Conservation (phyloP, 1,140 invertebrate species). For the Marisa cornuarietis region DNA sequence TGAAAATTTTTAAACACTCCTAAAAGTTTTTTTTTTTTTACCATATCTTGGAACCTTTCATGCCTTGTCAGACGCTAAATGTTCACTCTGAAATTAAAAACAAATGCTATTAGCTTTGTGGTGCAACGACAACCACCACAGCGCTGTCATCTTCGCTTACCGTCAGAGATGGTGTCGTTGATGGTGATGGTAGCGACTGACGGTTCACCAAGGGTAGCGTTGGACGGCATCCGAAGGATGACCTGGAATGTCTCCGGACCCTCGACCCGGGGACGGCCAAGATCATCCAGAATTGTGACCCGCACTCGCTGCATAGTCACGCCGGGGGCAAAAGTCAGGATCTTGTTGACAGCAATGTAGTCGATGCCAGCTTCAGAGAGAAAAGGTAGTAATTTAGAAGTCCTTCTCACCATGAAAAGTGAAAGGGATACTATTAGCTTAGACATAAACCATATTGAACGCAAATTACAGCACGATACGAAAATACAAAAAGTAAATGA, state of each 20-base stretch:
- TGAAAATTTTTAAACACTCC: no score
- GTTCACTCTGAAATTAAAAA: no score
- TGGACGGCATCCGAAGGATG: constrained; percentile 58
- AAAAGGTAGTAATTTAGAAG: neutral
- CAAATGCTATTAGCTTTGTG: no score
- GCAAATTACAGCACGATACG: no score
- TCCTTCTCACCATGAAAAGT: no score
- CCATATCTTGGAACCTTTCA: no score
- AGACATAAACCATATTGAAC: neutral
- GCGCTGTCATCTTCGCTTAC: constrained; percentile 48
- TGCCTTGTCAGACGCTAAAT: no score
- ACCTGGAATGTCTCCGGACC: constrained; percentile 63
- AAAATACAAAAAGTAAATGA: no score
- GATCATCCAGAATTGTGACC: constrained; percentile 65
- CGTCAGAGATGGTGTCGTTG: constrained; percentile 63
- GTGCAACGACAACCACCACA: no score
- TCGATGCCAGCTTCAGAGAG: constrained; percentile 61
- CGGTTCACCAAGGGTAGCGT: constrained; percentile 60
- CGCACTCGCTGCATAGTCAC: constrained; percentile 55
- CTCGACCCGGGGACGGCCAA: constrained; percentile 62
- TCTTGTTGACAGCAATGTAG: constrained; percentile 63
- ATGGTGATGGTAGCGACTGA: constrained; percentile 58
- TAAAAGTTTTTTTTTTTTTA: no score
- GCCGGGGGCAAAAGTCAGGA: constrained; percentile 62
- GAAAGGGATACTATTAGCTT: no score